Conservation (phyloP, 2,113 vertebrate species). For the Otocyon megalotis region DNA sequence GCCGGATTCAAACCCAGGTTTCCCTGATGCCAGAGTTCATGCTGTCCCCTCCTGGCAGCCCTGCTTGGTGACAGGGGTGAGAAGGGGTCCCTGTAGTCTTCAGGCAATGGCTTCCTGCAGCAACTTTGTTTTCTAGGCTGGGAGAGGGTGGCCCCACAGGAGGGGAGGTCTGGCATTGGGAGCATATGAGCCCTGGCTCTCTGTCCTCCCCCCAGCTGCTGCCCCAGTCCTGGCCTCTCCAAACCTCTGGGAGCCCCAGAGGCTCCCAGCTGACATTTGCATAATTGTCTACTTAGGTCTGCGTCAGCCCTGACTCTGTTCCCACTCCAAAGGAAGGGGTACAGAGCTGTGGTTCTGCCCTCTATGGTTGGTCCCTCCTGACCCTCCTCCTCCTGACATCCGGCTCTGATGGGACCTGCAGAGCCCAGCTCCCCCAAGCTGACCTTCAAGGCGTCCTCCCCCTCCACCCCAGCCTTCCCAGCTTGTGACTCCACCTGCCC, state of each 20-base stretch:
- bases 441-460: neutral
- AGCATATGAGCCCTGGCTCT: neutral
- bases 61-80: neutral
- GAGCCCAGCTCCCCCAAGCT: neutral
- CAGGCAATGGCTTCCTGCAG: neutral
- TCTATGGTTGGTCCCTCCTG: neutral
- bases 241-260: neutral
- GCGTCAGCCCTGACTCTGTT: neutral
- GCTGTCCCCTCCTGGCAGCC: neutral
- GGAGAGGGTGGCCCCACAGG: neutral
- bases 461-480: slow-evolving; percentile 16
- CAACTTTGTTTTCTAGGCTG: neutral
- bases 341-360: neutral
- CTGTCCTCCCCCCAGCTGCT: neutral
- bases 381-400: neutral
- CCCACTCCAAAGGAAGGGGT: neutral
- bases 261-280: neutral
- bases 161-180: neutral
- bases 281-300: neutral
- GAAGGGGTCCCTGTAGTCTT: neutral
- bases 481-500: neutral
- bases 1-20: neutral
- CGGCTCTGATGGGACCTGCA: neutral
- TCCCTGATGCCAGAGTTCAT: neutral
- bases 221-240: neutral